These are phyloP conservation scores for Bombus confusus DNA, from an alignment of 1,140 invertebrate genomes.

Conservation along the genomic window DNA sequence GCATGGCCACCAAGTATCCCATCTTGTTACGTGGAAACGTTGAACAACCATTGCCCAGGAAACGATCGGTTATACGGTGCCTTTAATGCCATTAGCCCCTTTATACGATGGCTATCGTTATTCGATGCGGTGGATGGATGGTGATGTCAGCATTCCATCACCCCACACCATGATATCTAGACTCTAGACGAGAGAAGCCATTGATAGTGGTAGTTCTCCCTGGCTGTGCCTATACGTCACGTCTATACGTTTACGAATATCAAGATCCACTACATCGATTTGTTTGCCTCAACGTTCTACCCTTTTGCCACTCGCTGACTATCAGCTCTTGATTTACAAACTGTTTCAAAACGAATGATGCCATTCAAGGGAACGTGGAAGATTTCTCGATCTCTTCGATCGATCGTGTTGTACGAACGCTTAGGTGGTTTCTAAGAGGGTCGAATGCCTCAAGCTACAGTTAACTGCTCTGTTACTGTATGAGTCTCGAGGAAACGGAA, in stretches of 20 bases:
- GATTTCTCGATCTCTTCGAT: not conserved
- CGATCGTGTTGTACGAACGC: not conserved
- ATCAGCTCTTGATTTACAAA: not conserved
- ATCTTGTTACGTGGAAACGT: slow-evolving; percentile 33
- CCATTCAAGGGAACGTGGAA: not conserved
- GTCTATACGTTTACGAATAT: slow-evolving; percentile 20
- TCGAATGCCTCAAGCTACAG: not conserved
- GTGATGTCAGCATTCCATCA: slow-evolving; percentile 67
- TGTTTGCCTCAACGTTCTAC: slow-evolving; percentile 5
- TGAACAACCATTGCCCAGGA: slow-evolving; percentile 25
- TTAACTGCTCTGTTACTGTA: not conserved
- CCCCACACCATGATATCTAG: slow-evolving; percentile 41
- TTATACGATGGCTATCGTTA: slow-evolving; percentile 62
- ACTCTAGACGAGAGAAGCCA: not conserved
- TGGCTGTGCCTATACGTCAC: slow-evolving; percentile 11
- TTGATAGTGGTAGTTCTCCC: slow-evolving; percentile 27
- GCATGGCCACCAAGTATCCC: not conserved
- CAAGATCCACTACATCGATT: slow-evolving; percentile 32
- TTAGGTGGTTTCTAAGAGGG: not conserved
- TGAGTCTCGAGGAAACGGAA: not conserved
- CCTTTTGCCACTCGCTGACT: slow-evolving; percentile 1
- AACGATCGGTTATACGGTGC: slow-evolving; percentile 49
- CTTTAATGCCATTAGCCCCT: slow-evolving; percentile 65
- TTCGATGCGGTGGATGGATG: slow-evolving; percentile 66
- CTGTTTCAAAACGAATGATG: not conserved